Evolutionary conservation across 2,797 vertebrate genomes (phyloP).

Genomic region (Sebastes diploproa): DNA sequence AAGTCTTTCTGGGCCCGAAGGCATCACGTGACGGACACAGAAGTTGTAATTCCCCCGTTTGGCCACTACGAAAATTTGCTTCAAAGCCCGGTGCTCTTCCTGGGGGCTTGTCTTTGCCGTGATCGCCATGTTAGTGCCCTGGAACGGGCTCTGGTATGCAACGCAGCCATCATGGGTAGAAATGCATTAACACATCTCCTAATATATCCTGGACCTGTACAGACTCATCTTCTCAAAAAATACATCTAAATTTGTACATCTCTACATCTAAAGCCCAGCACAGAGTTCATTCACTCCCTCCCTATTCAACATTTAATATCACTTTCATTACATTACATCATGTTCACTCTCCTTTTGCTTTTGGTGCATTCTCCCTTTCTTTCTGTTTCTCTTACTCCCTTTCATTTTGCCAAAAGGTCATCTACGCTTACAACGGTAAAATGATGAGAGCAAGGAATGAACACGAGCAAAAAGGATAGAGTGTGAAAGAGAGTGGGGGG

Average conservation of each 20-base stretch:
- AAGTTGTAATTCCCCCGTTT: no score
- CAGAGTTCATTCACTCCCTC: background rate
- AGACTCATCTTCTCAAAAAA: background rate
- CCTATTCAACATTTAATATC: slow-evolving; percentile 2
- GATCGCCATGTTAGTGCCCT: background rate
- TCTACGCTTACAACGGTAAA: slow-evolving; percentile 7
- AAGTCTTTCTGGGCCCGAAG: no score
- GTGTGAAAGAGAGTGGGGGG: background rate
- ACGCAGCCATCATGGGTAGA: background rate
- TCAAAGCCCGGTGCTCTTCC: no score
- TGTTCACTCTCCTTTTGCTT: slow-evolving; percentile 15
- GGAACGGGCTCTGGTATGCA: background rate
- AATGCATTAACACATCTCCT: background rate
- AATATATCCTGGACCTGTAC: background rate
- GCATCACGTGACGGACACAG: no score
- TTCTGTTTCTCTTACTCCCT: background rate
- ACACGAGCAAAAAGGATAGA: background rate
- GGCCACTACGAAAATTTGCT: no score
- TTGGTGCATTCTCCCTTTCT: background rate
- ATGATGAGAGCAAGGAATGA: slow-evolving; percentile 10
- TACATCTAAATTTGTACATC: background rate
- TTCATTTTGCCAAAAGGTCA: slow-evolving; percentile 49
- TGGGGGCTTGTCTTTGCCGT: no score
- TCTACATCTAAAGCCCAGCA: background rate
- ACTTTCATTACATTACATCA: slow-evolving; percentile 56